Evolutionary conservation across 2,797 vertebrate genomes (phyloP), one percentile per base, ranked within the genome.

Genomic region (Peromyscus eremicus): DNA sequence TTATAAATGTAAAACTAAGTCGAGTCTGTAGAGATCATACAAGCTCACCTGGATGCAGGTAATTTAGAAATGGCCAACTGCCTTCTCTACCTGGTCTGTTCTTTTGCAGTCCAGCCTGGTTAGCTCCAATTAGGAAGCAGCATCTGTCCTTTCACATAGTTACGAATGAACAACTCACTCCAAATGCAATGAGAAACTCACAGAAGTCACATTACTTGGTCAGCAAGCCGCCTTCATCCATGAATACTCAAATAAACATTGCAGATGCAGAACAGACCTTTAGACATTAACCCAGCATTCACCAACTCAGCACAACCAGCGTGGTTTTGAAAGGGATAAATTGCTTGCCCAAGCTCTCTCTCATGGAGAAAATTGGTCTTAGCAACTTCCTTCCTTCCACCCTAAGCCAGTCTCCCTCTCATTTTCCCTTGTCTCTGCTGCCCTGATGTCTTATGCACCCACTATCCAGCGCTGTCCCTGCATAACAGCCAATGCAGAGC

Each of bases 291-390:
- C 80, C 37, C n/a, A 32, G 32, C 17, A 60, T 71, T 71, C 2
- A n/a, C 92, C 92, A 49, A 89, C 34, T 68, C 55, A 77, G 81
- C n/a, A 27, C 10, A 40, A 70, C 73, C 52, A 75, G 49, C 9
- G 64, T 40, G 46, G 12, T 62, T 97, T 57, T 89, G 52, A 92
- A 95, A 96, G 64, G 80, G 73, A 49, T 14, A 96, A 94, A 91
- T 71, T 83, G 88, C 81, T 96, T 92, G 89, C 64, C 85, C 52
- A 90, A 92, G 17, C 57, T 52, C 57, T 94, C 77, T 94, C 83
- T 66, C 64, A 81, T 21, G 75, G 34, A 95, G 34, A 90, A 89
- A 93, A 94, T 46, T 66, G 70, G 32, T 46, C 92, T 75, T 60
- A 17, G 25, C 7, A 34, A 55, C 55, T 86, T 49, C 19, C 37